Base-by-base conservation (phyloP, 2,113 vertebrate species). In the Embiotoca jacksoni region DNA sequence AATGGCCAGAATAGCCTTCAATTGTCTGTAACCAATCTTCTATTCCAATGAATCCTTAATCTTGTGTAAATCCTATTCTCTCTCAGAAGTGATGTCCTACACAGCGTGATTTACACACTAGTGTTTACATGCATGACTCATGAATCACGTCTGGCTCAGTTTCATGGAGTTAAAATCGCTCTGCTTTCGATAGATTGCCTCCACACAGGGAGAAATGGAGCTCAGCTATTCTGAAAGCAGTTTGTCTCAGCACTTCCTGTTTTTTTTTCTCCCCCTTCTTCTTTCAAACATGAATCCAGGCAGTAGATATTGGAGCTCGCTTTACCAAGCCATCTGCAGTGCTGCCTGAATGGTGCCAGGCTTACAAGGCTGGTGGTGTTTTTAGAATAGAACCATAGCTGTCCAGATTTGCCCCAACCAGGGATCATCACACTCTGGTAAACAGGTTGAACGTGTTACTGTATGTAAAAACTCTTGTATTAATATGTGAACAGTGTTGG, bases 291-390 rank as follows among this genome's bases (percentile, higher is more conserved):
- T 81, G 61, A 83, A 83, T 83, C 49, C 65, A 79, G 74, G 67
- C 80, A 50, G 78, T 83, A 59, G 75, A 82, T 85, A 53, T 83
- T 88, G 71, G 56, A 84, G 67, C 55, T 75, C 44, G 74, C 62
- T 83, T 87, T 65, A 64, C 58, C 67, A 78, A 83, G 74, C 86
- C 87, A 92, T 84, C 89, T 90, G 85, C 64, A 83, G 62, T 53
- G 63, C 77, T 65, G 80, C 72, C 59, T 80, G 70, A 73, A 54
- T 52, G 66, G 58, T 88, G 80, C 78, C 85, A 90, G 88, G 81
- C 78, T 70, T 53, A 71, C 32, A 65, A 63, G 58, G 63, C 63
- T 83, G 56, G 4, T 74, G 75, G 44, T 80, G 68, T 71, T 79
- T 86, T 77, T 63, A 55, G 80, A 86, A 88, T 69, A 86, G 72